phyloP scores from a whole-genome alignment of 2,113 vertebrate genomes.

The Mustela lutreola region DNA sequence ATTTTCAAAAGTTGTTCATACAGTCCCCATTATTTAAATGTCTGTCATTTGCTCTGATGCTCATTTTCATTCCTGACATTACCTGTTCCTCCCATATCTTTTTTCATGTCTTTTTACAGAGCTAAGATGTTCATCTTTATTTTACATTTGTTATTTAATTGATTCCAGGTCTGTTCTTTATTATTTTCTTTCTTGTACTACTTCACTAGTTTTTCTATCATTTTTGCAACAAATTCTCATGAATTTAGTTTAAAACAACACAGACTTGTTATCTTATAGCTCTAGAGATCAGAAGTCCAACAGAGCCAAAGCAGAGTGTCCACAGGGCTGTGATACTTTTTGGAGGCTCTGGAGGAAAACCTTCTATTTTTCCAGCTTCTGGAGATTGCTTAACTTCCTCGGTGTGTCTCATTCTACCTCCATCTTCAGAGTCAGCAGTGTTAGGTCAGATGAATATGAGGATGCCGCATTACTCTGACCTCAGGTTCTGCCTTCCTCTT shows the following conservation, averaged over 20 bases:
- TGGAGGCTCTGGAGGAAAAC: not conserved
- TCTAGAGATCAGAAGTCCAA: not conserved
- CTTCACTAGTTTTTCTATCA: not conserved
- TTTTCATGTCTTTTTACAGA: not conserved
- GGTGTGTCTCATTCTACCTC: not conserved
- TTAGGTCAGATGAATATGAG: no score
- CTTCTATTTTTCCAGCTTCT: not conserved
- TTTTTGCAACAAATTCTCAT: not conserved
- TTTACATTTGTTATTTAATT: not conserved
- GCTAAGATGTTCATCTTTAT: not conserved
- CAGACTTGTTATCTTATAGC: not conserved
- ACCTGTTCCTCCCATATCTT: not conserved
- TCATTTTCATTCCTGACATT: not conserved
- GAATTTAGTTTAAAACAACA: not conserved
- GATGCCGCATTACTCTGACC: not conserved
- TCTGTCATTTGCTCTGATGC: not conserved
- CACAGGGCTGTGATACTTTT: not conserved
- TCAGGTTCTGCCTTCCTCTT: not conserved
- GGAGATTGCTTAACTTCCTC: not conserved
- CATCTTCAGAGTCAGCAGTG: not conserved
- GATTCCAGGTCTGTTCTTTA: not conserved
- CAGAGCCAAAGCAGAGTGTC: not conserved
- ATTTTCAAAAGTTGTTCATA: slow-evolving; percentile 5
- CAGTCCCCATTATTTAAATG: not conserved
- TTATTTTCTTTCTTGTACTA: not conserved